Conservation (phyloP, 1,140 invertebrate species). For the Cotesia typhae region DNA sequence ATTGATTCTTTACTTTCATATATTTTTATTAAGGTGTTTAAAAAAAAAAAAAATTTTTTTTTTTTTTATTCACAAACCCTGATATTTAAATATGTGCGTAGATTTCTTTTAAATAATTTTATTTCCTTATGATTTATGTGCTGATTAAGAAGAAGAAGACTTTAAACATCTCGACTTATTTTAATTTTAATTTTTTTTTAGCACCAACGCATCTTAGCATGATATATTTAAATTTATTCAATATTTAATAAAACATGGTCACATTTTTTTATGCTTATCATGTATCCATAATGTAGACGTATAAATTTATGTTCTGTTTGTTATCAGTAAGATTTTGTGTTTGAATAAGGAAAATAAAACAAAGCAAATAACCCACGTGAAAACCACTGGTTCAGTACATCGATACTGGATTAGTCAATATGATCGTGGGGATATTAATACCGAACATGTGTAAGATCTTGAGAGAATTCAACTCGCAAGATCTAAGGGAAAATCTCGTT, state of each 20-base stretch:
- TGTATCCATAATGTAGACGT: neutral
- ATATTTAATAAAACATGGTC: neutral
- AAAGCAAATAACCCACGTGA: slow-evolving; percentile 35
- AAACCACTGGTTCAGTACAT: slow-evolving; percentile 42
- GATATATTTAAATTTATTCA: neutral
- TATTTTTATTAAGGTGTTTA: too few relatives aligned
- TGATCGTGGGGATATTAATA: slow-evolving; percentile 47
- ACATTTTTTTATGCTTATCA: slow-evolving; percentile 1
- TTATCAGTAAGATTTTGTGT: neutral
- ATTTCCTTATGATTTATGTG: too few relatives aligned
- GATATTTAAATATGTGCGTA: too few relatives aligned
- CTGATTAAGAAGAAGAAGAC: too few relatives aligned
- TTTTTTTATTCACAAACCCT: too few relatives aligned
- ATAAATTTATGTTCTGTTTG: neutral
- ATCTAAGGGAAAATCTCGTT: slow-evolving; percentile 54
- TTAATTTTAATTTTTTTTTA: neutral
- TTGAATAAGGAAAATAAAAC: slow-evolving; percentile 17
- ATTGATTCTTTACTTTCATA: too few relatives aligned
- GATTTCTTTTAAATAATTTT: too few relatives aligned
- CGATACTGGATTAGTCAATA: slow-evolving; percentile 40
- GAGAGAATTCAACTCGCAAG: slow-evolving; percentile 38
- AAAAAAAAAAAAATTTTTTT: too few relatives aligned
- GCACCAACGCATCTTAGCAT: neutral
- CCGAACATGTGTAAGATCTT: slow-evolving; percentile 55
- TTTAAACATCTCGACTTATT: too few relatives aligned